Base-by-base conservation (phyloP, 2,888 invertebrate species). In the Synanthedon andrenaeformis region DNA sequence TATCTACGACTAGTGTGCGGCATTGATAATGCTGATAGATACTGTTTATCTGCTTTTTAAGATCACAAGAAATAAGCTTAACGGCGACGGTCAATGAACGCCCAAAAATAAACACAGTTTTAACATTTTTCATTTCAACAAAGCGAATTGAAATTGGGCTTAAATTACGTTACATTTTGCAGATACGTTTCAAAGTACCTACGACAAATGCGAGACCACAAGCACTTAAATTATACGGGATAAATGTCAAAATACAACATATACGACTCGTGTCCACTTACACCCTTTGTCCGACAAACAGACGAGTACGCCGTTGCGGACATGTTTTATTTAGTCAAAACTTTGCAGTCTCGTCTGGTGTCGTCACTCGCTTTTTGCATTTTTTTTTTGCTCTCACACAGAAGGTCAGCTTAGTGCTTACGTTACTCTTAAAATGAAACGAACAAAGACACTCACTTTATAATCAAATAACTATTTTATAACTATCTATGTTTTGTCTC, bases 351-450 rank as follows among this genome's bases (percentile, higher is more conserved):
- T 55, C 55, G 52, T 53, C 56, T 50, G 55, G 48, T 63, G 60
- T 59, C 62, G 61, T 63, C 64, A 62, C 60, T 63, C 63, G 61
- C 60, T 73, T 73, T 73, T 72, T 70, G 59, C 63, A 58, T 61
- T 66, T 63, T 23, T 28, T 28, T 45, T 65, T 69, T 66, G 57
- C 59, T 54, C 54, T 48, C 54, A 14, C 3, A 52, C 51, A 52
- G 62, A 62, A 70, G 70, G 69, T 66, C 71, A 64, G 60, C 52
- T 23, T 23, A 23, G 23, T 23, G 23, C 23, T 59, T 62, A 61
- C 58, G 56, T 62, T 58, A 62, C 57, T 63, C 58, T 58, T 54
- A 56, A 55, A 60, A 53, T 49, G 19, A 65, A 57, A 60, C 53
- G 55, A 53, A 51, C 57, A 55, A 54, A 56, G 54, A 53, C 49